Evolutionary conservation across 2,888 invertebrate genomes (phyloP), one percentile per base, ranked within the genome.

Genomic region (Amblyjoppa proteus): DNA sequence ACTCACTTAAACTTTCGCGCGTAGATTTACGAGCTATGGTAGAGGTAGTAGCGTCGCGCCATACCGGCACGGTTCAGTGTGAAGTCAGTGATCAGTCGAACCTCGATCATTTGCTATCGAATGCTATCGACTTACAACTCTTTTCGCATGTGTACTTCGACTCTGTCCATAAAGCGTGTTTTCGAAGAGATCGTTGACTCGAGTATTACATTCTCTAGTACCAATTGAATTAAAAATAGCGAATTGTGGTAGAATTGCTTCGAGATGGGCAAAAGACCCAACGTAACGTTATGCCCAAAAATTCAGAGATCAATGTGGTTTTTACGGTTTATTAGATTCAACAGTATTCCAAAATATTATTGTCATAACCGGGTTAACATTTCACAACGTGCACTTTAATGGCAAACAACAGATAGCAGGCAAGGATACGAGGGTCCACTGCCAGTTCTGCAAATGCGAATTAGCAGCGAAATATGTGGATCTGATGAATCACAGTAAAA

Each of bases 361-460:
- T 49, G 49, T 49, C 49, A 16, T 13, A 16, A 49, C 11, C n/a
- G 13, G 34, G 31, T 45, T 69, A 9, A 6, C 53, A 71, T 71
- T 71, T 73, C 25, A 34, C 3, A 73, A 25, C 20, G 56, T 9
- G 16, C 53, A 73, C 20, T 73, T 51, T 56, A 20, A 73, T 73
- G 34, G 49, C 49, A 49, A 66, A 58, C 75, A 75, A 75, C 69
- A 70, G 81, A 75, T 75, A 61, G 11, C 41, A 7, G 61, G 81
- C 69, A 49, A 75, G 20, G 69, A 81, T 58, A 70, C 75, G 16
- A 81, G 69, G 75, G 81, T 38, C 13, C 75, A 75, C 38, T 70
- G 81, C 25, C 75, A 81, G 31, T 81, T 81, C 49, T 74, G 84
- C 79, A 84, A 86, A 75, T 83, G 56, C 56, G 58, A 77, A 9